Evolutionary conservation across 2,113 vertebrate genomes (phyloP).

Genomic region (Panthera leo): DNA sequence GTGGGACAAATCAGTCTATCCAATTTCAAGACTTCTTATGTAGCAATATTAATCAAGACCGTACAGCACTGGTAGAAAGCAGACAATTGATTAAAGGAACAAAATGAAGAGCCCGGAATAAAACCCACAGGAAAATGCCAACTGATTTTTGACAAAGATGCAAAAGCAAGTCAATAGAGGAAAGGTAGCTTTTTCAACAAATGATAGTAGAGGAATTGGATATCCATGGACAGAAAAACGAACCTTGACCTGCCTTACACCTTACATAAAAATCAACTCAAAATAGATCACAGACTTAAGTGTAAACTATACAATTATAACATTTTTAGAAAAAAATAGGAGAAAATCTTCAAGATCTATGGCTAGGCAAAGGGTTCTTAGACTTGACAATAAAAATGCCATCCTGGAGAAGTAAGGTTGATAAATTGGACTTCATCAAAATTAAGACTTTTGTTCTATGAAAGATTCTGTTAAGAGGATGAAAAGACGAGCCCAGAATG

Average conservation of each 20-base stretch:
- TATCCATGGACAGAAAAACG: background rate
- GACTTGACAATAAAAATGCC: background rate
- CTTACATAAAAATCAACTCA: background rate
- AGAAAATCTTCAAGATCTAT: background rate
- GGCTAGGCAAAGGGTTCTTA: background rate
- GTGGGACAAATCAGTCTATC: background rate
- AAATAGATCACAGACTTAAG: background rate
- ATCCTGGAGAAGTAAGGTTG: no score
- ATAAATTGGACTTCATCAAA: background rate
- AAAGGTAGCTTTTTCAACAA: background rate
- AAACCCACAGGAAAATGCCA: background rate
- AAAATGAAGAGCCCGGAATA: background rate
- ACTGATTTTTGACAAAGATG: background rate
- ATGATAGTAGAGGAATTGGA: background rate
- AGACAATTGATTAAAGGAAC: background rate
- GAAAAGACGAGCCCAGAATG: background rate
- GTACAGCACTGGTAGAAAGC: background rate
- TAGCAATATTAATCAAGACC: background rate
- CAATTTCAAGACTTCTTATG: background rate
- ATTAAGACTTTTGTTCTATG: background rate
- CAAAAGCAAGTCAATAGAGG: background rate
- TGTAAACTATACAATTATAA: background rate
- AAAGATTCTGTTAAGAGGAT: background rate
- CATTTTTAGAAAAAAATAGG: background rate
- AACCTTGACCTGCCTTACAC: background rate